Evolutionary conservation across 2,797 vertebrate species (phyloP), one percentile per base, ranked within the genome.

Genomic region (Sciurus carolinensis): DNA sequence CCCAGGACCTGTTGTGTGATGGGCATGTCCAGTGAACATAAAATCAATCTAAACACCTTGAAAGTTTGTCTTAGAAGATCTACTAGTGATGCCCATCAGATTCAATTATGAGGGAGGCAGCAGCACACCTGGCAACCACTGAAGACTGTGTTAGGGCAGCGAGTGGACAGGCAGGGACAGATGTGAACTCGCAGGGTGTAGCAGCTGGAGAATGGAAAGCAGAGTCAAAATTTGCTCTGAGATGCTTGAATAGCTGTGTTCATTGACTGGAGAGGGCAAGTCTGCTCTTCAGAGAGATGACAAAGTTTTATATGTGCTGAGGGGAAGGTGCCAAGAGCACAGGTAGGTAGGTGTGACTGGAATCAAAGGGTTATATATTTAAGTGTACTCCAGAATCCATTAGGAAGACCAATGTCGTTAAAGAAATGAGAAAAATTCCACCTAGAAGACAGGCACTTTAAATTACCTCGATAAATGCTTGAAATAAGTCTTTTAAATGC

Each of bases 401-500:
- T 73, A 94, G 66, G 59, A 94, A 91, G 54, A 95, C 66, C 85
- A 83, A 1, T 80, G 47, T 50, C 72, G 1, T 89, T 95, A 86
- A 89, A 95, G 64, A 97, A 84, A 93, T 50, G 64, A 90, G 54
- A 93, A 90, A 94, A 92, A 94, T 69, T 62, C 44, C 22, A 79
- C 64, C 62, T 52, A 72, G 33, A 80, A 91, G 82, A 92, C 15
- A 57, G 83, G 42, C 2, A 26, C 67, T 84, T 93, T 96, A 95
- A 96, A 95, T 96, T 86, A 91, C 28, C 15, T 84, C 15, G 20
- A 83, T 80, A 97, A 84, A 87, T 91, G 64, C 54, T 94, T 69
- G 59, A 91, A 97, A 94, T 76, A 96, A 93, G 54, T 87, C 59
- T 87, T 96, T 91, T 96, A 87, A 95, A 88, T 97, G 80, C 20